phyloP scores from a whole-genome alignment of 1,140 invertebrate genomes.

The Lasioglossum albipes region DNA sequence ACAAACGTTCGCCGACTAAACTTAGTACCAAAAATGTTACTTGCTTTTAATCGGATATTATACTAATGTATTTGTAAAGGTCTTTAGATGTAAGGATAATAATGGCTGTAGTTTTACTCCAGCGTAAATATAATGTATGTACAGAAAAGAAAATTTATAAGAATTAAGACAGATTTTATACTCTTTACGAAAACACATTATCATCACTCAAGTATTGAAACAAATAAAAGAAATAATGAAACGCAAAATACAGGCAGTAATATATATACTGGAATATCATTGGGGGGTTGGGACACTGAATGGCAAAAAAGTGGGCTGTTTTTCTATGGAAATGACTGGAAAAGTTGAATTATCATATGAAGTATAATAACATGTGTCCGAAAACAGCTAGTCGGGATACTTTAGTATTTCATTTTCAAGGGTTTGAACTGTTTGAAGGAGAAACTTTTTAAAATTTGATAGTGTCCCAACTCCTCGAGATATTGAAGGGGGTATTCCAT shows the following conservation, averaged over 20 bases:
- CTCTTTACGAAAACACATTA: slow-evolving; percentile 56
- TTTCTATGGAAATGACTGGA: too few relatives aligned
- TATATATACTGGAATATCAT: slow-evolving; percentile 37
- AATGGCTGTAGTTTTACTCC: slow-evolving; percentile 33
- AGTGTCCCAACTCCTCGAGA: too few relatives aligned
- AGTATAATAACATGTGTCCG: too few relatives aligned
- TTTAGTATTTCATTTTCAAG: too few relatives aligned
- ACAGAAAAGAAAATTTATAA: slow-evolving; percentile 63
- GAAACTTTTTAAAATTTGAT: too few relatives aligned
- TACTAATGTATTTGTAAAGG: slow-evolving; percentile 57
- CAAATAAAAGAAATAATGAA: slow-evolving; percentile 36
- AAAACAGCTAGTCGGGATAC: too few relatives aligned
- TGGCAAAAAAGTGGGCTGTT: too few relatives aligned
- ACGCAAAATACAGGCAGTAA: slow-evolving; percentile 5
- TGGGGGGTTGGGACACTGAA: not conserved
- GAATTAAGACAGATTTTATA: slow-evolving; percentile 64
- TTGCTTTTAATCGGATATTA: slow-evolving; percentile 70
- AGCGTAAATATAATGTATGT: slow-evolving; percentile 63
- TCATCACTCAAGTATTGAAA: slow-evolving; percentile 47
- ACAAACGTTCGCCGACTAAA: slow-evolving; percentile 73
- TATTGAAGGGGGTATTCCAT: slow-evolving; percentile 5
- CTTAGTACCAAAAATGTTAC: slow-evolving; percentile 75
- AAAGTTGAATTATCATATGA: too few relatives aligned
- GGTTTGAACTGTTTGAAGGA: too few relatives aligned
- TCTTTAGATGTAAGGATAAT: slow-evolving; percentile 59